Percentiles rank a stretch among this genome's conserved stretches.
Conservation (phyloP, 2,797 vertebrate species). For the Neosalanx taihuensis region DNA sequence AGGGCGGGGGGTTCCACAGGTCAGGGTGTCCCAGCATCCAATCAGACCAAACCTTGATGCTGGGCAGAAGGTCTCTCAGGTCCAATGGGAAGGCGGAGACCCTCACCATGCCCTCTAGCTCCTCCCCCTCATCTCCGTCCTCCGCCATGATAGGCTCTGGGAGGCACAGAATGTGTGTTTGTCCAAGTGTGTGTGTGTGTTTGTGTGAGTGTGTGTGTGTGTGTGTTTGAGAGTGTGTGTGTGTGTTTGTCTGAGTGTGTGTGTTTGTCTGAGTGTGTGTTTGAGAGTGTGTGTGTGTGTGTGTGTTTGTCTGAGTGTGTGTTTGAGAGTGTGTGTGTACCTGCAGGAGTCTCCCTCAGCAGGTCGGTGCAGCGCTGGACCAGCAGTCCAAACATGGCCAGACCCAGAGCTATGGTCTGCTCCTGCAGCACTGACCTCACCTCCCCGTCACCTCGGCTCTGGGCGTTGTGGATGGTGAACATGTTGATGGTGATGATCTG, state of each 20-base stretch:
- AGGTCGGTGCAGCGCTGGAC: constrained; percentile 88
- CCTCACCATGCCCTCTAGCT: constrained; percentile 80
- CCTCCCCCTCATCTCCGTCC: constrained; percentile 62
- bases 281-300: neutral
- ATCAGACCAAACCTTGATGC: constrained; percentile 97
- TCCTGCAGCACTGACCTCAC: constrained; percentile 88
- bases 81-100: constrained; percentile 87
- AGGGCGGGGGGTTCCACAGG: constrained; percentile 92
- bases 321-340: constrained; percentile 44
- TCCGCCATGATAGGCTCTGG: constrained; percentile 66
- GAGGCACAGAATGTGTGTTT: constrained; percentile 40
- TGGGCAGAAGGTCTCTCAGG: constrained; percentile 90
- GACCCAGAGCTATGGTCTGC: constrained; percentile 86
- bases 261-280: neutral
- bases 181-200: neutral
- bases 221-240: neutral
- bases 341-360: constrained; percentile 76
- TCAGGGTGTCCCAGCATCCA: constrained; percentile 98
- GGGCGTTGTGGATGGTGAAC: constrained; percentile 93
- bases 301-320: neutral
- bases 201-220: neutral
- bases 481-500: constrained; percentile 98
- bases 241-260: neutral
- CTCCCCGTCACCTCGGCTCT: constrained; percentile 75
- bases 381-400: constrained; percentile 90